Evolutionary conservation across 2,888 invertebrate species (phyloP), one percentile per base, ranked within the genome.

Genomic region (Petrolisthes cinctipes): DNA sequence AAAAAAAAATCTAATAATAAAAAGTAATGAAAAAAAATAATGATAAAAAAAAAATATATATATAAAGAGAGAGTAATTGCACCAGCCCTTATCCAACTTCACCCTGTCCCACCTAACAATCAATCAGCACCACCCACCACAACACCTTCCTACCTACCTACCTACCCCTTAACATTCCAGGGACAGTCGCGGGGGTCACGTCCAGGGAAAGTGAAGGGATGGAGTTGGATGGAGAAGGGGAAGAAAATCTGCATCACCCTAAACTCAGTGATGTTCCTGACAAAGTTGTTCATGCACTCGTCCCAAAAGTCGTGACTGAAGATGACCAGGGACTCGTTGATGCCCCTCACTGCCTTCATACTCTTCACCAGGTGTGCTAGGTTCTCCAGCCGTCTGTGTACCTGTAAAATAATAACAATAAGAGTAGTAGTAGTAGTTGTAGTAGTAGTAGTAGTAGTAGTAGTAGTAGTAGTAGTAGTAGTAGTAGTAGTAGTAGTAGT

Each of bases 201-300:
- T 0, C 99, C 99, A 0, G 99, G 99, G 93, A 97, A 99, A 91
- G 96, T 95, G 91, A 96, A 93, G 0, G 97, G 97, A 93, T 98
- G 97, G 0, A 98, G 96, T 93, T 99, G 99, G 92, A 98, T 97
- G 53, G 98, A 98, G 93, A 96, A 95, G 0, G 99, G 99, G 93
- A 98, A 99, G 94, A 98, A 99, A 91, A 99, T 98, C 93, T 98
- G 98, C 94, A 97, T 95, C 91, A 98, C 98, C 93, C 98, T 96
- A 92, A 98, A 97, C 93, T 99, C 99, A 93, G 98, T 97, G 90
- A 99, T 97, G 92, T 96, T 96, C 92, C 96, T 95, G 85, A 99
- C 96, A 91, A 99, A 94, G 91, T 95, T 95, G 93, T 99, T 99
- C 92, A 99, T 97, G 92, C 97, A 96, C 90, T 96, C 96, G 91